Evolutionary conservation across 2,113 vertebrate genomes (phyloP), one percentile per base, ranked within the genome.

Genomic region (Elachura formosa): DNA sequence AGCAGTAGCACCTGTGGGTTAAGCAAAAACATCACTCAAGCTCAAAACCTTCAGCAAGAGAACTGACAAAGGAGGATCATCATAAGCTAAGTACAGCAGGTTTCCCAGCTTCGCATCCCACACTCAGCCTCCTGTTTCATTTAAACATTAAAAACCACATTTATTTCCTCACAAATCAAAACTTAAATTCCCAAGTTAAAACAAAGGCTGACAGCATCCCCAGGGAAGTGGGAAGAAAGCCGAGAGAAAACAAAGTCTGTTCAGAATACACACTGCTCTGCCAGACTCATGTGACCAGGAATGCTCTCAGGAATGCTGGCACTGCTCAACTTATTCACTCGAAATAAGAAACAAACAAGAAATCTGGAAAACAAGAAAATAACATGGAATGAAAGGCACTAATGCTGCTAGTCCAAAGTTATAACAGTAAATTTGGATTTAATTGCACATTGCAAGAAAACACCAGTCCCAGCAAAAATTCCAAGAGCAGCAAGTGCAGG

Each of bases 281-380:
- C 86, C 95, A 94, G 61, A 66, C 22, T 36, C 96, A 90, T 74
- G 91, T 93, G 97, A 97, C 62, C 73, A 51, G 56, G n/a, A n/a
- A n/a, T n/a, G n/a, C 67, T 73, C 82, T 26, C 67, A 64, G 89
- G 95, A 97, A 97, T 93, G 96, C 90, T 87, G 11, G 93, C 92
- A 73, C 58, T 29, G 79, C 74, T 93, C 31, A 9, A 64, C 38
- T 76, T 78, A 90, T 94, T 87, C 69, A 83, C 56, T 82, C 29
- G 40, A 82, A 79, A 91, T 56, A 86, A 15, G 1, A 56, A 93
- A 80, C 45, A 90, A 89, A 94, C 61, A 93, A 84, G 38, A 95
- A 93, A 26, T 67, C 56, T 69, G 76, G 41, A 86, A 94, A 96
- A 89, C 55, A 85, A 64, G 46, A 85, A 91, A 68, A 68, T 22